Evolutionary conservation across 2,113 vertebrate species (phyloP).

Genomic region (Barbus barbus): DNA sequence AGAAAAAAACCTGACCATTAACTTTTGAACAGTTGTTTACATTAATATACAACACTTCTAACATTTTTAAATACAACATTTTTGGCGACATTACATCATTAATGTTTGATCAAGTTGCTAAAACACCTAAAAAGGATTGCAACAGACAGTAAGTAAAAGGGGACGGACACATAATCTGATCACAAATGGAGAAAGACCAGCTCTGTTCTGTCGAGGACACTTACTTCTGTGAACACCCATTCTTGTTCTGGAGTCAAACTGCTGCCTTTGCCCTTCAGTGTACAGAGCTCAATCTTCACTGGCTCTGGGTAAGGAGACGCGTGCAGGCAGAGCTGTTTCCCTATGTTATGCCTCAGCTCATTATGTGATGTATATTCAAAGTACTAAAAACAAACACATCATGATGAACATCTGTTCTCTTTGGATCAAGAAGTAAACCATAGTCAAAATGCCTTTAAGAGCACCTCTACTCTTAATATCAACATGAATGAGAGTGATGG

Average conservation of each 20-base stretch:
- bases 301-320: conserved; percentile 43
- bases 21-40: too few relatives aligned
- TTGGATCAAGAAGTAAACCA: neutral
- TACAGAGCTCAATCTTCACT: conserved; percentile 79
- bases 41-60: too few relatives aligned
- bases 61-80: too few relatives aligned
- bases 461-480: neutral
- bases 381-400: conserved; percentile 75
- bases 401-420: neutral
- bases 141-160: neutral
- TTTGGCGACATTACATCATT: too few relatives aligned
- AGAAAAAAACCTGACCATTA: too few relatives aligned
- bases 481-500: neutral
- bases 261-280: conserved; percentile 78
- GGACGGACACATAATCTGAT: neutral
- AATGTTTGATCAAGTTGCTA: neutral
- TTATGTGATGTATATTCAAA: conserved; percentile 88
- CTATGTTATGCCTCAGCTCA: conserved; percentile 93
- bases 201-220: conserved; percentile 40
- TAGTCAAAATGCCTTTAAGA: neutral
- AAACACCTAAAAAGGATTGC: too few relatives aligned
- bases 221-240: conserved; percentile 87
- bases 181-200: neutral
- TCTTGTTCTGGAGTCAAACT: conserved; percentile 77
- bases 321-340: conserved; percentile 88